Evolutionary conservation across 2,113 vertebrate genomes (phyloP), one percentile per base, ranked within the genome.

Genomic region (Odocoileus virginianus): DNA sequence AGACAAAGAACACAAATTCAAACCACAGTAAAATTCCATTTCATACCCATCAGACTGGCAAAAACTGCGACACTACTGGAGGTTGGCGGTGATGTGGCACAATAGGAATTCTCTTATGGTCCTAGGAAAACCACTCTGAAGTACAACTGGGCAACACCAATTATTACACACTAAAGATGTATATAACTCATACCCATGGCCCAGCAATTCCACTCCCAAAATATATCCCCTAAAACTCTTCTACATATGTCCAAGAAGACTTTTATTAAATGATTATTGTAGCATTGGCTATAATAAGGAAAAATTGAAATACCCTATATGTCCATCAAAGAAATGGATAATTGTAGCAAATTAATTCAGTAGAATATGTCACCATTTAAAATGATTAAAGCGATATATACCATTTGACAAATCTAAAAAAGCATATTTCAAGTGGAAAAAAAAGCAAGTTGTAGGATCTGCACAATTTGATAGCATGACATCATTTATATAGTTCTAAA

Each of bases 391-490:
- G 43, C 7, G 6, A 30, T 3, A 14, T 47, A 30, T 36, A 45
- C 58, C n/a, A 13, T 54, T 86, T 76, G 50, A 82, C 52, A 93
- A 86, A 71, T 82, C 71, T 90, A 55, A 71, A 87, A 95, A 82
- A 86, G 4, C 16, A 33, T 64, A 81, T 60, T 84, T 71, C 61
- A 16, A 92, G n/a, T 61, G n/a, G 76, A 85, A 87, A 87, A 60
- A 74, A 92, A 87, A 30, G 19, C 10, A 84, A 88, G 60, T 40
- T 81, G 19, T 25, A 67, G 40, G 40, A 33, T 85, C 88, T 58
- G 28, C 36, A 57, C 47, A 97, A 43, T 28, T 95, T 57, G 61
- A 89, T 36, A 84, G 33, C 47, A 85, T 45, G 28, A 84, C 36
- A 58, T 25, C 58, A 83, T 43, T 52, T 86, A 79, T 14, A 40